Percentiles rank a stretch among this genome's conserved stretches.
Evolutionary conservation across 2,113 vertebrate species (phyloP).

Genomic region (Elanoides forficatus): DNA sequence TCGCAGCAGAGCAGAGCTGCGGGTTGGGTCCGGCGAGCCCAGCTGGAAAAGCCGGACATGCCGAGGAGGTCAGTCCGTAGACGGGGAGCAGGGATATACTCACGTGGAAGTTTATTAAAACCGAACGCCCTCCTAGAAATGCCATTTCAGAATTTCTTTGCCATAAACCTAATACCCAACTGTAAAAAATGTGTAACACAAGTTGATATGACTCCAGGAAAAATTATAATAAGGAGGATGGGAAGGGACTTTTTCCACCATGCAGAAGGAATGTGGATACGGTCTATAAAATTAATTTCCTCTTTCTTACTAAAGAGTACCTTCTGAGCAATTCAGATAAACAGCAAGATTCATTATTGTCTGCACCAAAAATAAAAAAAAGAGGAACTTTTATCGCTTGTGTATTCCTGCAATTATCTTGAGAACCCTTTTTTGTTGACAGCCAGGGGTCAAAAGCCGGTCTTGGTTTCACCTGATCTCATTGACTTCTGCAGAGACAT

Average conservation of each 20-base stretch:
- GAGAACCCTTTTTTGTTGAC: not conserved
- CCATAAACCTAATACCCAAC: not conserved
- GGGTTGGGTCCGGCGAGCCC: not conserved
- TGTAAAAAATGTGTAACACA: not conserved
- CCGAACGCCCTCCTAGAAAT: not conserved
- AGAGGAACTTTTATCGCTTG: not conserved
- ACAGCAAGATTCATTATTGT: not conserved
- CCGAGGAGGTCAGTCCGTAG: accelerated
- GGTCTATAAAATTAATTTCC: conserved; percentile 31
- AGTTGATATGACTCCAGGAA: not conserved
- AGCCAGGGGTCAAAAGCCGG: conserved; percentile 27
- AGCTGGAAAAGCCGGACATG: not conserved
- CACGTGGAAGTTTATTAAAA: not conserved
- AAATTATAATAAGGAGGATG: not conserved
- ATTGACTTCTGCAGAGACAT: not conserved
- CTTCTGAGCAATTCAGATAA: not conserved
- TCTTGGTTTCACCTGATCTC: conserved; percentile 7
- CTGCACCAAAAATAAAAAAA: not conserved
- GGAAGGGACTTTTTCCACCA: conserved; percentile 22
- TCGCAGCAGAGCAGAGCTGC: not conserved
- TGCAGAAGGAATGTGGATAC: not conserved
- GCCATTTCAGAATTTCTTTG: not conserved
- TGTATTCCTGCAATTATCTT: conserved; percentile 12
- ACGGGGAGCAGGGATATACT: not conserved
- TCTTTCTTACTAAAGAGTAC: conserved; percentile 26